Percentiles rank a stretch among this genome's conserved stretches.
Evolutionary conservation across 2,113 vertebrate species (phyloP).

Genomic region (Mastomys natalensis): DNA sequence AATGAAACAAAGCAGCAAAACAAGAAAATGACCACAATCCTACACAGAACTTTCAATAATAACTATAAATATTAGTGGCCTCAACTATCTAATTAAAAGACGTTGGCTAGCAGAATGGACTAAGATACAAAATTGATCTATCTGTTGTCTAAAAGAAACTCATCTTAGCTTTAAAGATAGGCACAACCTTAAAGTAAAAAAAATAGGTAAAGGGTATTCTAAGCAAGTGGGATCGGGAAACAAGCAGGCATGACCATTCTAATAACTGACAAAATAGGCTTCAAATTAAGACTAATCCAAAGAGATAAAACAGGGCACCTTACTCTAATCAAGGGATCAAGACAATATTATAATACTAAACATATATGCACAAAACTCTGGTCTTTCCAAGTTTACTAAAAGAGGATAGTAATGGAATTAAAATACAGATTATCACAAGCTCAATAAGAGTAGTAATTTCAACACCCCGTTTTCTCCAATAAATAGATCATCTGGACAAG

Average conservation of each 20-base stretch:
- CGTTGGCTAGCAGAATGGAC: background rate
- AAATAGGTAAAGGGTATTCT: background rate
- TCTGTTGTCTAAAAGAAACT: background rate
- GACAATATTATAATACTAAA: background rate
- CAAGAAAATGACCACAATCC: background rate
- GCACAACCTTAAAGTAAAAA: background rate
- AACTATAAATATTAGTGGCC: background rate
- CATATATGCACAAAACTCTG: background rate
- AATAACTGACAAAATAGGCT: background rate
- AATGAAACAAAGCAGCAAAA: background rate
- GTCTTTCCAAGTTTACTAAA: background rate
- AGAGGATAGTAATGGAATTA: background rate
- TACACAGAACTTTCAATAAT: background rate
- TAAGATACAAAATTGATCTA: background rate
- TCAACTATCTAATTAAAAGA: background rate
- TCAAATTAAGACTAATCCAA: background rate
- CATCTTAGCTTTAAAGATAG: background rate
- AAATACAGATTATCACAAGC: background rate
- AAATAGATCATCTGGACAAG: background rate
- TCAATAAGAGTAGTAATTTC: background rate
- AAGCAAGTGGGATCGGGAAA: background rate
- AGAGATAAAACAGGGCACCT: background rate
- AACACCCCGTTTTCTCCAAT: background rate
- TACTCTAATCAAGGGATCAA: background rate
- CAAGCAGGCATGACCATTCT: background rate